A percentile compares a stretch with the other conserved stretches of the same genome.
These are phyloP conservation scores for Arion vulgaris DNA, from an alignment of 1,140 invertebrate genomes.

Conservation along the genomic window DNA sequence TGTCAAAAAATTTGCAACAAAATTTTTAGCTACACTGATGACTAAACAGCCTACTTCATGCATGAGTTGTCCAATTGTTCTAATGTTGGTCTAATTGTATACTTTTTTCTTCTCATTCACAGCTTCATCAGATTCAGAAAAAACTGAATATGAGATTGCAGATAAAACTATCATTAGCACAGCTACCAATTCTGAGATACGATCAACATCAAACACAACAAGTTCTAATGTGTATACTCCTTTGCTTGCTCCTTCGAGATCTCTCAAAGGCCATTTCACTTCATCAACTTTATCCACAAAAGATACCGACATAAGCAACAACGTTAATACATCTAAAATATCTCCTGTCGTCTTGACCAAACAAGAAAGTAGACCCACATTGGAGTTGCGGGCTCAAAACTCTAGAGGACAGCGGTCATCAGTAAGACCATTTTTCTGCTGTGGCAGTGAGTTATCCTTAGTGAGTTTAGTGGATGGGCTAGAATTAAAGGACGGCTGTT, in stretches of 20 bases:
- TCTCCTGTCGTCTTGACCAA: background rate
- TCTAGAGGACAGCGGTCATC: slow-evolving; percentile 57
- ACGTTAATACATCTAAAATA: background rate
- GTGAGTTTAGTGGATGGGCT: slow-evolving; percentile 55
- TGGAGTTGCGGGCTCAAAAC: slow-evolving; percentile 28
- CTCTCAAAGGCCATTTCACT: background rate
- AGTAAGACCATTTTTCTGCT: slow-evolving; percentile 68
- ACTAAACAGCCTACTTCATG: no score
- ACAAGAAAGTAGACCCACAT: background rate
- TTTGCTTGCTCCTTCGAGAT: background rate
- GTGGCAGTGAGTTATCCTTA: slow-evolving; percentile 66
- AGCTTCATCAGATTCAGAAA: background rate
- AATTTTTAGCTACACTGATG: no score
- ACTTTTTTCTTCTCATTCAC: no score
- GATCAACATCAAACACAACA: background rate
- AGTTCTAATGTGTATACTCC: slow-evolving; percentile 13
- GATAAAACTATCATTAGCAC: background rate
- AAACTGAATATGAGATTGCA: background rate
- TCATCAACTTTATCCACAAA: background rate
- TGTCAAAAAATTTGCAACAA: no score
- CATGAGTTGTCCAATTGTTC: no score
- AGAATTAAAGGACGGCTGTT: slow-evolving; percentile 31
- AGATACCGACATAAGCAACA: background rate
- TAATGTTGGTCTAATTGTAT: no score
- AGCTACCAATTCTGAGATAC: background rate